Conservation (phyloP, 2,797 vertebrate species). For the Hybognathus amarus region DNA sequence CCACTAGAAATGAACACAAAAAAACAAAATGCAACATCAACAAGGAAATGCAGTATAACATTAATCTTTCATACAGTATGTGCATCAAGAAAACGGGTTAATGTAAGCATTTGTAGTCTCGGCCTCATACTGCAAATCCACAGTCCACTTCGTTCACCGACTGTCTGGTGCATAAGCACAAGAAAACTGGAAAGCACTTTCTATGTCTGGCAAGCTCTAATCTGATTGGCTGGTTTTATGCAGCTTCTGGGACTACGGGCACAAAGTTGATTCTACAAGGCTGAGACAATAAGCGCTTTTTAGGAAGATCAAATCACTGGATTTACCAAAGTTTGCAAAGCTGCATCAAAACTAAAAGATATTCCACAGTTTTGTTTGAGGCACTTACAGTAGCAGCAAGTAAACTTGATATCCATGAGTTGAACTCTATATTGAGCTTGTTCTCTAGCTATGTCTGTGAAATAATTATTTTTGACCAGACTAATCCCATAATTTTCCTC, state of each 20-base stretch:
- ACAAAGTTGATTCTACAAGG: constrained; percentile 1
- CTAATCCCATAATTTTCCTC: not conserved
- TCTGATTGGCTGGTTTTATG: constrained; percentile 21
- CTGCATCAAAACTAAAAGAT: constrained; percentile 13
- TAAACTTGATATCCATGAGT: not conserved
- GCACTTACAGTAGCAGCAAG: not conserved
- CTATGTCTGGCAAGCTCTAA: constrained; percentile 39
- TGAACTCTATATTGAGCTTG: not conserved
- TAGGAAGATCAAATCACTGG: constrained; percentile 8
- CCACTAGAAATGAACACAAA: constrained; percentile 38
- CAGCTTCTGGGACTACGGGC: constrained; percentile 4
- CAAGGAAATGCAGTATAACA: constrained; percentile 9
- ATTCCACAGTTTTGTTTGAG: constrained; percentile 30
- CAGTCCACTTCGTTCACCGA: not conserved
- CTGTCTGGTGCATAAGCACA: constrained; percentile 6
- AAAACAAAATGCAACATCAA: constrained; percentile 1
- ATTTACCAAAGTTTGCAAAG: constrained; percentile 31
- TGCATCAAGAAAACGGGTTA: not conserved
- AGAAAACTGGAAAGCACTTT: constrained; percentile 25
- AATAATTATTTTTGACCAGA: not conserved
- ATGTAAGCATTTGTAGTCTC: not conserved
- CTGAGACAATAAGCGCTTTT: constrained; percentile 25
- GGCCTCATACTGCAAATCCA: not conserved
- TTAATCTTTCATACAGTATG: too few species aligned
- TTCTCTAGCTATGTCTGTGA: not conserved